These are phyloP conservation scores for Drusus annulatus DNA, from an alignment of 1,140 invertebrate genomes.

Conservation along the genomic window DNA sequence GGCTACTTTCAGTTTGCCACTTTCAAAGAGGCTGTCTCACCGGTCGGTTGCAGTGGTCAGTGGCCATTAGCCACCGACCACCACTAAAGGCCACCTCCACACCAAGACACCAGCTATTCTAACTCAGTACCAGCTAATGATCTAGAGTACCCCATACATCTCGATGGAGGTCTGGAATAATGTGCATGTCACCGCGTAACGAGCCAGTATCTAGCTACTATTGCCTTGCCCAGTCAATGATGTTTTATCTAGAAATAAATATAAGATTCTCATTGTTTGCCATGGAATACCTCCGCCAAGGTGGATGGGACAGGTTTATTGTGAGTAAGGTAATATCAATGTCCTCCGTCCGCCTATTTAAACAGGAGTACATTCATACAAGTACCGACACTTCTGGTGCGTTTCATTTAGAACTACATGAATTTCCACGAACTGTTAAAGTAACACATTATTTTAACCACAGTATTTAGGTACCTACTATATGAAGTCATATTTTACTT, in stretches of 20 bases:
- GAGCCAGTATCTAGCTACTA: not conserved
- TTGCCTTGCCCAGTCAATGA: not conserved
- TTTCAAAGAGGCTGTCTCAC: not conserved
- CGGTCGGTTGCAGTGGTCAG: not conserved
- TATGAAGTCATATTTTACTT: no score
- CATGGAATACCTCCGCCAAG: slow-evolving; percentile 28
- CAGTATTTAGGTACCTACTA: no score
- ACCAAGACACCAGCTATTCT: no score
- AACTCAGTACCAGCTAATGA: no score
- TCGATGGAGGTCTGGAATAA: slow-evolving; percentile 5
- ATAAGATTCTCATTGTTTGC: slow-evolving; percentile 1
- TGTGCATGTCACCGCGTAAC: not conserved
- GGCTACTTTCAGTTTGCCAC: slow-evolving; percentile 50
- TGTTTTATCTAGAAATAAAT: not conserved
- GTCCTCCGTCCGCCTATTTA: slow-evolving; percentile 16
- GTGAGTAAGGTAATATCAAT: slow-evolving; percentile 20
- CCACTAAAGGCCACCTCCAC: not conserved
- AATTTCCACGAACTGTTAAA: no score
- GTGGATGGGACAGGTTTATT: slow-evolving; percentile 29
- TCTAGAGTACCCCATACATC: not conserved
- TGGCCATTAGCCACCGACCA: not conserved
- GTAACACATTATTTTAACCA: no score
- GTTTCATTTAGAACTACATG: no score
- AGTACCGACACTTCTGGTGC: no score
- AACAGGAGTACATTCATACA: no score